These are phyloP conservation scores for Heliconius sara DNA, from an alignment of 2,888 invertebrate species.

Conservation along the genomic window DNA sequence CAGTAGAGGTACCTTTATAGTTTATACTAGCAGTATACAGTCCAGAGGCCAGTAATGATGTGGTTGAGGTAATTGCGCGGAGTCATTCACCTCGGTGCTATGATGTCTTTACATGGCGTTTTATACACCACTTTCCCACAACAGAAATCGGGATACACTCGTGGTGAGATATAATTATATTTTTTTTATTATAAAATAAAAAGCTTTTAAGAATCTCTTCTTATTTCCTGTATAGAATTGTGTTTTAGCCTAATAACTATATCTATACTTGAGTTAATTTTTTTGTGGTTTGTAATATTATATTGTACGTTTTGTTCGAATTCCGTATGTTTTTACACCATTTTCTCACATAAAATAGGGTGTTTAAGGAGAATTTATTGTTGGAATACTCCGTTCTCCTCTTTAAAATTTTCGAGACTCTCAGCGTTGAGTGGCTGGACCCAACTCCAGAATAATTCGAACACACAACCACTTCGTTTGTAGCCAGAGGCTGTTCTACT, in stretches of 20 bases:
- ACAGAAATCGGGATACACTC: slow-evolving; percentile 14
- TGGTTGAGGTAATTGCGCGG: slow-evolving; percentile 67
- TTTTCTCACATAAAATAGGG: neutral
- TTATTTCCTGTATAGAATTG: slow-evolving; percentile 1
- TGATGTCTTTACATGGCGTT: slow-evolving; percentile 43
- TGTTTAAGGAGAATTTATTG: too few relatives aligned
- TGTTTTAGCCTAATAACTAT: neutral
- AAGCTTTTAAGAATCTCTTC: neutral
- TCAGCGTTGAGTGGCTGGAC: neutral
- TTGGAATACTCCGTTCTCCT: neutral
- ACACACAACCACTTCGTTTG: too few relatives aligned
- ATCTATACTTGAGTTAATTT: neutral
- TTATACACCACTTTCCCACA: slow-evolving; percentile 34
- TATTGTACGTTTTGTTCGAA: neutral
- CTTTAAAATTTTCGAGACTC: neutral
- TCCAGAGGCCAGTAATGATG: slow-evolving; percentile 66
- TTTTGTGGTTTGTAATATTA: neutral
- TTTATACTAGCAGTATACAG: slow-evolving; percentile 1
- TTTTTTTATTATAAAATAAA: neutral
- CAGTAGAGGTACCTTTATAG: slow-evolving; percentile 47
- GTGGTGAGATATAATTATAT: slow-evolving; percentile 13
- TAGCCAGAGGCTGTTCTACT: too few relatives aligned
- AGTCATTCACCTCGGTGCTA: slow-evolving; percentile 70
- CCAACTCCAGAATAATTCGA: too few relatives aligned
- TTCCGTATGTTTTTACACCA: neutral